Evolutionary conservation across 2,797 vertebrate genomes (phyloP), one percentile per base, ranked within the genome.

Genomic region (Salmo trutta): DNA sequence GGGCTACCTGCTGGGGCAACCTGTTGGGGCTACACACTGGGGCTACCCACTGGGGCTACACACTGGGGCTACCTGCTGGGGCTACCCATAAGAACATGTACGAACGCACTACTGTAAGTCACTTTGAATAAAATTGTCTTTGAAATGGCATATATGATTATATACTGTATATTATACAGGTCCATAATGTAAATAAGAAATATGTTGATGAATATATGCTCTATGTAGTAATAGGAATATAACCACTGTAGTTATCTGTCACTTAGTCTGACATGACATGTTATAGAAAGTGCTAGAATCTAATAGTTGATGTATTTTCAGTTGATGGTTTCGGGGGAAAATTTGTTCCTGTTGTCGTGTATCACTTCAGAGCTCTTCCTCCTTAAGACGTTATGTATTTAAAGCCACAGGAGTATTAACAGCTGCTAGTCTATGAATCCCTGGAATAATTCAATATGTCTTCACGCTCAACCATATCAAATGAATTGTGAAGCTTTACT

Each of bases 401-500:
- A 8, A 47, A 33, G 65, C 19, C 70, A 8, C 69, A 15, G 4
- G 66, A 69, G 76, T 52, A 77, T 78, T 76, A 73, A 76, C 53
- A 1, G 27, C 24, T 66, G 56, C 19, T 7, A n/a, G 31, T 27
- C 71, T 16, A 2, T 67, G 54, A 67, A 76, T 77, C 41, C 71
- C 59, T 71, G 29, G 73, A 75, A 83, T 81, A 82, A 83, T 83
- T 64, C 16, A 1, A 66, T 76, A 78, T 75, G 77, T 67, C 80
- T 82, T 87, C 74, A 59, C 33, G 71, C 79, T 78, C 52, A 53
- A 33, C 84, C 70, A 71, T 73, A 78, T 75, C 83, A 87, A 90
- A 88, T 76, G 59, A 56, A 79, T 90, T 91, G 84, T 86, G 82
- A 84, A 84, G 82, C 79, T 74, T 79, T 78, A 65, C 81, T 71